phyloP scores from a whole-genome alignment of 2,113 vertebrate genomes.

The Pollachius pollachius region DNA sequence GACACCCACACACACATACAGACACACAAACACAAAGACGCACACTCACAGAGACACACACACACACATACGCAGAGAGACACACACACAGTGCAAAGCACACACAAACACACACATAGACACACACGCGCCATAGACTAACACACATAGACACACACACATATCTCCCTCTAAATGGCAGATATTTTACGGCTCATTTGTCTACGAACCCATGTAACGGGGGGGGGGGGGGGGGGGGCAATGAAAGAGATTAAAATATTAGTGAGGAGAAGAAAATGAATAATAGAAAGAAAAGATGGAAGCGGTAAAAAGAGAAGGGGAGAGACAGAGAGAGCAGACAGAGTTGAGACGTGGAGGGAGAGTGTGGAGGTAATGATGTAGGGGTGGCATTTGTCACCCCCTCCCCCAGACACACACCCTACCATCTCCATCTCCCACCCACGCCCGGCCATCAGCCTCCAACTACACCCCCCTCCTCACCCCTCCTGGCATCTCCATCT shows the following conservation, averaged over 20 bases:
- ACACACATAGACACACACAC: neutral
- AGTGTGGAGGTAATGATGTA: constrained; percentile 56
- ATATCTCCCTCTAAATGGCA: constrained; percentile 42
- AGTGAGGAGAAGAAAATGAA: constrained; percentile 50
- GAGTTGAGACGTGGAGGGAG: constrained; percentile 18
- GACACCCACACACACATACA: neutral
- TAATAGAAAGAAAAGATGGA: constrained; percentile 60
- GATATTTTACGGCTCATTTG: constrained; percentile 65
- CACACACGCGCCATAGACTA: neutral
- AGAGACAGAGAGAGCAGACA: constrained; percentile 36
- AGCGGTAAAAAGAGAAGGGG: constrained; percentile 42
- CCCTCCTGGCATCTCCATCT: neutral
- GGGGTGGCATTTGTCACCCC: constrained; percentile 41
- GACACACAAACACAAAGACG: neutral
- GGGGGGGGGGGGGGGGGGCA: constrained; percentile 8
- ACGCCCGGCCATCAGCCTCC: neutral
- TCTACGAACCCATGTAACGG: constrained; percentile 13
- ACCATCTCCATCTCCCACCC: neutral
- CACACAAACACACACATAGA: neutral
- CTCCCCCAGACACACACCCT: neutral
- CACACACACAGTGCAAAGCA: neutral
- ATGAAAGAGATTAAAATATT: constrained; percentile 61
- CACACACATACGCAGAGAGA: neutral
- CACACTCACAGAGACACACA: neutral
- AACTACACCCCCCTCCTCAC: neutral